Evolutionary conservation across 1,140 invertebrate species (phyloP), one percentile per base, ranked within the genome.

Genomic region (Latrodectus geometricus): DNA sequence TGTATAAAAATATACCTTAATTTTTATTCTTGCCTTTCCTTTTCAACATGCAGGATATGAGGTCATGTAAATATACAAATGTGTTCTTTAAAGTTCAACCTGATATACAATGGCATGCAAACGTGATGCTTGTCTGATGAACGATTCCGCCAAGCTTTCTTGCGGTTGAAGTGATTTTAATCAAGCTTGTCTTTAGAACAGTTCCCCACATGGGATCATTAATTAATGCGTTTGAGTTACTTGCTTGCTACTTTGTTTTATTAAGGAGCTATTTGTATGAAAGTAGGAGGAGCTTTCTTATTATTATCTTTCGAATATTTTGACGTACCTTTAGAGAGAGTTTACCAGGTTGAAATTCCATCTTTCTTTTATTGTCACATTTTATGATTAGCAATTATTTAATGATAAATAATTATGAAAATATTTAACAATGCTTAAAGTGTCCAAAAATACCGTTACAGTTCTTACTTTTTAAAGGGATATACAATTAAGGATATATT

Each of bases 171-270:
- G 17, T 14, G 68, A 48, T 66, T 66, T 23, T 61, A 66, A 65
- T 68, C 49, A 35, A 80, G 14, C 49, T 20, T 35, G 17, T 49
- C 35, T 35, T 35, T 35, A 35, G 35, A 35, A 35, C 35, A 35
- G 66, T 48, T n/a, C n/a, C n/a, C n/a, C n/a, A n/a, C n/a, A n/a
- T n/a, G n/a, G 56, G 66, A 70, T 68, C 66, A 80, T 80, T 80
- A 70, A 80, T 80, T 72, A 80, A 80, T 65, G 78, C 68, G 69
- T 80, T 56, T 68, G 49, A 70, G n/a, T 78, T 54, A 70, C 68
- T 80, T 80, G 61, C 66, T 65, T 11, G 68, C 68, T 70, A 80
- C 78, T 70, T 80, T 80, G 78, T 68, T 80, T 80, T 54, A 80
- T 66, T 72, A 80, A 70, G 66, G 70, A 74, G 69, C 66, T 54